Evolutionary conservation across 2,888 invertebrate species (phyloP), one percentile per base, ranked within the genome.

Genomic region (Dasysyrphus tricinctus): DNA sequence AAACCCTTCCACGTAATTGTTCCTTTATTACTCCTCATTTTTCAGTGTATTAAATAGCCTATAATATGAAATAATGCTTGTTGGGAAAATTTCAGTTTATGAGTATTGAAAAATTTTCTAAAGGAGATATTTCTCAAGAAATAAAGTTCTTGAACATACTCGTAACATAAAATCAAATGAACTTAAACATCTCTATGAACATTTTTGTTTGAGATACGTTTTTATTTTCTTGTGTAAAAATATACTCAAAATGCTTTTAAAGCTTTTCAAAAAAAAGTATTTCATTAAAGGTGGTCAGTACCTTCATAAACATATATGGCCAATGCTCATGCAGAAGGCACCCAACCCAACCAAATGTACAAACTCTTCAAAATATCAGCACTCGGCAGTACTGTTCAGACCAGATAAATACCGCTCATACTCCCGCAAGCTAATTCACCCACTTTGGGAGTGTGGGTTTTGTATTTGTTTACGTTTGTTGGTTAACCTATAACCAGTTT

Each of bases 401-500:
- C 54, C 54, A 54, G 29, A 14, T 54, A 54, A 29, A 54, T n/a
- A 14, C 29, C 4, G 3, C 29, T 14, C 54, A 54, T 54, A 3
- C 14, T 29, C 24, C 3, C n/a, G n/a, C 5, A 54, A 29, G 14
- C 49, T 49, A 19, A 54, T 54, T 54, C 54, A 54, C 54, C 54
- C n/a, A 51, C 51, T 19, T 0, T 2, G 3, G 19, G 11, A 24
- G 16, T 16, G 12, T 6, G 54, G 29, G 4, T 42, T 61, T 39
- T 63, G 39, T 47, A 24, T 61, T 39, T 63, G 39, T 47, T 65
- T 47, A 65, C 16, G 11, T 65, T 44, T 32, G 47, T 29, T 65
- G 34, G 24, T 44, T 72, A 37, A 34, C 79, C 63, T 54, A 54
- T n/a, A 63, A 65, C 79, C 51, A 54, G 57, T 80, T 74, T 67